Evolutionary conservation across 64 coral and sea anemone genomes (phyloP), one percentile per base, ranked within the genome.

Genomic region (Anthopleura sola): DNA sequence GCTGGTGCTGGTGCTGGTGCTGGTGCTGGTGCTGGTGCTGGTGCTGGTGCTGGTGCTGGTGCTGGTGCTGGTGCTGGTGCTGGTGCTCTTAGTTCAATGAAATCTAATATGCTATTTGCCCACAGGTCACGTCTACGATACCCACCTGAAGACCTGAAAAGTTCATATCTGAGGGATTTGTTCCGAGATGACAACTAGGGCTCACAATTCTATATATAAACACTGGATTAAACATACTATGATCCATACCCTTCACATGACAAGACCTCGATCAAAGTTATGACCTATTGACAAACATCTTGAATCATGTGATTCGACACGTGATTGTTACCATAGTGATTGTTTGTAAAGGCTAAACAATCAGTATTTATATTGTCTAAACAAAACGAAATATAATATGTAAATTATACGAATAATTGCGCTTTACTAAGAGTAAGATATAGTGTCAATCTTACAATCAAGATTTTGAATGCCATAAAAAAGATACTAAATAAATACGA

Each of bases 371-470:
- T 71, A 71, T 71, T 71, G 29, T 71, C 66, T 71, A 71, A n/a
- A n/a, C n/a, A n/a, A 71, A 34, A 34, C 6, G 28, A 15, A 62
- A 7, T 24, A 18, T 32, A 36, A 71, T n/a, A n/a, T 34, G 66
- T 71, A 71, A 71, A 71, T 33, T 71, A 53, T 62, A 34, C 66
- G 26, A 71, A 71, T 71, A 71, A 71, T 71, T 28, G 20, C 62
- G 7, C n/a, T 28, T 71, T 71, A 71, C 33, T 69, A 71, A 34
- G 16, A 31, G 26, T 71, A 34, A 71, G 1, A 71, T 29, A 34
- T 34, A n/a, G n/a, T 34, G 66, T 71, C 58, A n/a, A n/a, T n/a
- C 8, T 71, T 16, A 34, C 12, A 17, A 71, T 71, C 9, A 71
- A 32, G 1, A 71, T 71, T 31, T 29, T 13, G 34, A 71, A 29